Evolutionary conservation across 2,797 vertebrate species (phyloP).

Genomic region (Anguilla obscura): DNA sequence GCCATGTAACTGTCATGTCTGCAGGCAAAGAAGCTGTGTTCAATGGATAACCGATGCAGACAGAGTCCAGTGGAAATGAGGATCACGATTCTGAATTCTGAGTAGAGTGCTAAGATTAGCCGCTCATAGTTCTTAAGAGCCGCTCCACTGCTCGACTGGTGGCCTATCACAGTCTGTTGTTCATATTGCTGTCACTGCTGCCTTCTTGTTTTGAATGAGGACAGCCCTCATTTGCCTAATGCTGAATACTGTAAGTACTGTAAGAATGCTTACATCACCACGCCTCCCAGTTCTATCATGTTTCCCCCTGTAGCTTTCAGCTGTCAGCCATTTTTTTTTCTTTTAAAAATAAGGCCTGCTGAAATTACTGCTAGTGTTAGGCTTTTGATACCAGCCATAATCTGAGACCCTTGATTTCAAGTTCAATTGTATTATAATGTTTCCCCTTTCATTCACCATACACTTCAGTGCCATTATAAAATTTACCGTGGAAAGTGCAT

Average conservation of each 20-base stretch:
- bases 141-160: too few relatives aligned
- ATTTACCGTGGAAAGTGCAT: background rate
- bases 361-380: background rate
- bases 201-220: too few relatives aligned
- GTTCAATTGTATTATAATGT: background rate
- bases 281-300: too few relatives aligned
- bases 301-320: too few relatives aligned
- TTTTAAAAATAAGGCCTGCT: too few relatives aligned
- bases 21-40: background rate
- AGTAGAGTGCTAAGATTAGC: background rate
- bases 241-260: too few relatives aligned
- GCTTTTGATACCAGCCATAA: background rate
- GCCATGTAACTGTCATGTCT: background rate
- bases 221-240: too few relatives aligned
- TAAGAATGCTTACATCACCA: too few relatives aligned
- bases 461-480: background rate
- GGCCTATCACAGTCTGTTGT: too few relatives aligned
- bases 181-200: too few relatives aligned
- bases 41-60: background rate
- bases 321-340: too few relatives aligned
- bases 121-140: background rate
- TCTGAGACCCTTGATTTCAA: background rate
- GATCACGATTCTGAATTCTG: background rate
- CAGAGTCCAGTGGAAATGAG: background rate
- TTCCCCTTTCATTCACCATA: background rate